Base-by-base conservation (phyloP, 2,113 vertebrate species). In the Zapus hudsonius region DNA sequence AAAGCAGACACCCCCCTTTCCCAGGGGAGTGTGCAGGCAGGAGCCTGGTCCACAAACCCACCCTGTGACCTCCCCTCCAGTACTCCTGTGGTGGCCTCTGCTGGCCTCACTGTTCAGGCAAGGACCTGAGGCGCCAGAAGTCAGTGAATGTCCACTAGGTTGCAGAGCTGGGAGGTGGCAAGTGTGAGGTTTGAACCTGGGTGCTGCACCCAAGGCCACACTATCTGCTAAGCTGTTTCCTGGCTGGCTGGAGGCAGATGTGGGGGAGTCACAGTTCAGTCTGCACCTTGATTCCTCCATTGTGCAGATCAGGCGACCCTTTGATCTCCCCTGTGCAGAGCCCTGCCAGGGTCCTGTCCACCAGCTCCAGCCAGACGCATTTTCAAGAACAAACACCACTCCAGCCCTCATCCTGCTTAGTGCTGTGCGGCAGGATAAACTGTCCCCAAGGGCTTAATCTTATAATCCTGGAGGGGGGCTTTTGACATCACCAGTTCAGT, bases 381-480 rank as follows among this genome's bases (percentile, higher is more conserved):
- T 7, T 70, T 75, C 84, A 75, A 25, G 79, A 85, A 72, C 55
- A 87, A 57, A 63, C 25, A 20, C 22, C 40, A 36, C 29, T 23
- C 78, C 42, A 25, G 42, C 3, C 33, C 13, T 85, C 31, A 44
- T 17, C 36, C 78, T 8, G 87, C 81, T 67, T 15, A 31, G 69
- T 1, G 29, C 11, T 52, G 57, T 22, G 27, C 27, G 40, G 22
- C 57, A 19, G 70, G 75, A 29, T 42, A 69, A 92, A 63, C 2
- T 16, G 33, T 44, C 33, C 55, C 66, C 57, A 1, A 75, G 42
- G 55, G 1, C 38, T 74, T 89, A 67, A 85, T 82, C 59, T 79
- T 74, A 86, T 84, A 85, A 95, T 74, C 81, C 87, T 70, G 57
- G 55, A 9, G 40, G 52, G 81, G 44, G 22, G 81, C 12, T 84